Percentiles rank a stretch among this genome's conserved stretches.
Conservation (phyloP, 2,797 vertebrate species). For the Phylloscopus collybita region DNA sequence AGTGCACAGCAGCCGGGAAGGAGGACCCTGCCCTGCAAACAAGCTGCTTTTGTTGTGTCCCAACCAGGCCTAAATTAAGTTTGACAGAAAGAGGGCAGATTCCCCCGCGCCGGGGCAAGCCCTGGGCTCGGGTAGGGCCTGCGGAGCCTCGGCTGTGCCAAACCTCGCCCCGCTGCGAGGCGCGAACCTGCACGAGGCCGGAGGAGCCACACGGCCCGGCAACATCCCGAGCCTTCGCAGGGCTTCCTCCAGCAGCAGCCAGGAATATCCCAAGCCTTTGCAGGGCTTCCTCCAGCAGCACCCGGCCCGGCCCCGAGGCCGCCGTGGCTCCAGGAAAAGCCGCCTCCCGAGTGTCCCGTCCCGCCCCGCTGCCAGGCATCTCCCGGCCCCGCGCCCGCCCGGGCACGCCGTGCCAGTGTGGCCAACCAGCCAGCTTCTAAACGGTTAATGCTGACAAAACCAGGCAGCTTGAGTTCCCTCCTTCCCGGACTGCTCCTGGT, state of each 20-base stretch:
- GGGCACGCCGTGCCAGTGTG: background rate
- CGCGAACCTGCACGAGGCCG: background rate
- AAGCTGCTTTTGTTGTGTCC: slow-evolving; percentile 61
- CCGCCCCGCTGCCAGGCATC: background rate
- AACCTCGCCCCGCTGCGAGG: background rate
- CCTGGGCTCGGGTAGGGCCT: background rate
- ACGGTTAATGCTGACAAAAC: slow-evolving; percentile 57
- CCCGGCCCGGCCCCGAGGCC: background rate
- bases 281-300: background rate
- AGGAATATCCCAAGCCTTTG: background rate
- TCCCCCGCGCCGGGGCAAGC: background rate
- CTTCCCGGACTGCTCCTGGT: slow-evolving; percentile 26
- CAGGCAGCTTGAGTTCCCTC: background rate
- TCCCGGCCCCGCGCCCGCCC: background rate
- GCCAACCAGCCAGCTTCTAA: slow-evolving; percentile 40
- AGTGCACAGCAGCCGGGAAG: background rate
- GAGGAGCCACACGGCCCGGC: background rate
- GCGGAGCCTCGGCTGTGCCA: background rate
- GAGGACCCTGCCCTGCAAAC: slow-evolving; percentile 39
- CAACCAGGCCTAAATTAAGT: slow-evolving; percentile 45
- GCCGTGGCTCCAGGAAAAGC: background rate
- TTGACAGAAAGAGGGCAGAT: slow-evolving; percentile 66
- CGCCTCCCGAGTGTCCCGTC: accelerated
- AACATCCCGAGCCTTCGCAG: background rate
- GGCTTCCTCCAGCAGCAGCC: background rate